Evolutionary conservation across 37 sponge, comb jelly and placozoan species (phyloP), one percentile per base, ranked within the genome.

Genomic region (Ephydatia muelleri): DNA sequence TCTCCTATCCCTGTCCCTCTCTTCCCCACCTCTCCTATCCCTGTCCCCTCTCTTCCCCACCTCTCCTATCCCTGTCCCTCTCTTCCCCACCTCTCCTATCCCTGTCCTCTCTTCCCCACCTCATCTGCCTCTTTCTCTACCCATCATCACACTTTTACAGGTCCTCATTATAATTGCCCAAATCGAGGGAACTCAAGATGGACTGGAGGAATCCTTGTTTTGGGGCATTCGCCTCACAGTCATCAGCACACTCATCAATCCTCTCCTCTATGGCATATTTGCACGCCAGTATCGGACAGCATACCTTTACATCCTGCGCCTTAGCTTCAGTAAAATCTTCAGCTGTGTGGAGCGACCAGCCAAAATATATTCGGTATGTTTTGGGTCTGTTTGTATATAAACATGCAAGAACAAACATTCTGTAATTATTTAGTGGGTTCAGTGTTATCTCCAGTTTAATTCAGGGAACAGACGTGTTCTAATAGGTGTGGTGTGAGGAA

Each of bases 151-250:
- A n/a, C n/a, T n/a, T n/a, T n/a, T n/a, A n/a, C n/a, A 80, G 80
- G 80, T 84, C 22, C 29, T 84, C 21, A 68, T 77, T 28, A 35
- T 84, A 28, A 31, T 76, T 27, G 68, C 79, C 27, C 78, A 78
- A 49, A 27, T 38, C 8, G 2, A 85, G 2, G 72, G 25, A 1
- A 49, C 28, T 29, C 37, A 65, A 28, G 31, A 9, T 31, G 28
- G 80, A 49, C 79, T 70, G 25, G 79, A 72, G 28, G 76, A 76
- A 25, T 49, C 68, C 22, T 37, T 93, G 16, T 93, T 93, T 64
- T 93, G 94, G 94, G 88, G 85, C 25, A 90, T 93, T 69, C 78
- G 94, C 11, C 66, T 90, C 48, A 73, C 94, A 4, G 87, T 90
- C 32, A 83, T 93, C 38, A 84, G 84, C 37, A 84, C 80, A 19